Evolutionary conservation across 2,113 vertebrate species (phyloP).

Genomic region (Furnarius figulus): DNA sequence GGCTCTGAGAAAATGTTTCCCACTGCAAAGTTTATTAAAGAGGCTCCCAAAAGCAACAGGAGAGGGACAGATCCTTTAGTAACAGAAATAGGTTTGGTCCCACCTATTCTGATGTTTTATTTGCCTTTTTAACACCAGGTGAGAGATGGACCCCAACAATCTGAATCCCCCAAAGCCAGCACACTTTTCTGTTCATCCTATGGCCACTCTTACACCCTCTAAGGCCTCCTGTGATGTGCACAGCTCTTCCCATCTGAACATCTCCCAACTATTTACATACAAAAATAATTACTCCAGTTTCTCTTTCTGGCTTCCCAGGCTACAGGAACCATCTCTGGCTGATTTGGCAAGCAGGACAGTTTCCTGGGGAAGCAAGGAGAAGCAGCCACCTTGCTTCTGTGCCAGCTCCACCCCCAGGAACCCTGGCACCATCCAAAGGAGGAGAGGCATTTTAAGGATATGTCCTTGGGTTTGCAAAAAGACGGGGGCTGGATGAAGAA

Average conservation of each 20-base stretch:
- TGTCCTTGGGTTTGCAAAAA: neutral
- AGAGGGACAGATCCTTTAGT: neutral
- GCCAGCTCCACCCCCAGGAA: slow-evolving; percentile 22
- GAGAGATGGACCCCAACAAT: neutral
- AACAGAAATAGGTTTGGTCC: neutral
- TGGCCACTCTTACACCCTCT: rapidly evolving
- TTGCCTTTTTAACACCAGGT: neutral
- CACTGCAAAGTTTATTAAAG: neutral
- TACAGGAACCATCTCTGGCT: neutral
- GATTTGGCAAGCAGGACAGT: neutral
- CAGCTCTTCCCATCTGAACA: neutral
- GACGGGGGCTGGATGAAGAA: neutral
- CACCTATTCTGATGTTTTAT: neutral
- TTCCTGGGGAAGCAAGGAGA: neutral
- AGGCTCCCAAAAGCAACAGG: neutral
- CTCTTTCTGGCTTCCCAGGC: neutral
- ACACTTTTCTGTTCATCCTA: rapidly evolving
- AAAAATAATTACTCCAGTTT: neutral
- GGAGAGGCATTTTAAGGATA: neutral
- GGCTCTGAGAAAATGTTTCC: neutral
- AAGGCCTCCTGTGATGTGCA: neutral
- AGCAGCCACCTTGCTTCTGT: neutral
- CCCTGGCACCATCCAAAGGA: neutral
- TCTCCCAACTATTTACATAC: neutral
- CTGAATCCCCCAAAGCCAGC: neutral